Percentiles rank a stretch among this genome's conserved stretches.
Conservation (phyloP, 2,888 invertebrate genomes). For the Mythimna albipuncta region DNA sequence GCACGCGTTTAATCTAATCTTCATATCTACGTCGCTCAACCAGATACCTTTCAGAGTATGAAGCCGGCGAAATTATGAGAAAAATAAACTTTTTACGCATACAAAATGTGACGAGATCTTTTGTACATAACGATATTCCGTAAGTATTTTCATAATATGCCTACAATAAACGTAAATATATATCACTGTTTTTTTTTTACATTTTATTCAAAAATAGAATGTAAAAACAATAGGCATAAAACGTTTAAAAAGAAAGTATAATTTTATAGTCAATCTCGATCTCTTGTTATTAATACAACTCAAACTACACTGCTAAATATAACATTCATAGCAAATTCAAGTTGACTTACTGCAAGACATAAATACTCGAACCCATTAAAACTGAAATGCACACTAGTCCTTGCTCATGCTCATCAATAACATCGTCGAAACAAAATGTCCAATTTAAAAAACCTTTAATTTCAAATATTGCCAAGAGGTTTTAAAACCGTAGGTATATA, state of each 20-base stretch:
- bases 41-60: conserved; percentile 45
- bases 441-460: not conserved
- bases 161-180: not conserved
- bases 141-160: not conserved
- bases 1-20: conserved; percentile 62
- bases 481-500: conserved; percentile 19
- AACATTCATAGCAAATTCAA: not conserved
- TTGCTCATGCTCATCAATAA: conserved; percentile 27
- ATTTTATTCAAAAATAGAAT: not conserved
- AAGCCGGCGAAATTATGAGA: conserved; percentile 47
- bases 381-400: not conserved
- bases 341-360: not conserved
- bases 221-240: not conserved
- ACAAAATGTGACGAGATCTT: conserved; percentile 35
- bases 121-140: conserved; percentile 5
- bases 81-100: conserved; percentile 41
- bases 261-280: not conserved
- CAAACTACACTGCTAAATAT: not conserved
- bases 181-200: not conserved
- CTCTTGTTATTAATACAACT: not conserved
- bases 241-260: not conserved
- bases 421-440: conserved; percentile 6
- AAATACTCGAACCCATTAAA: not conserved
- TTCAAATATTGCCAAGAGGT: conserved; percentile 2
- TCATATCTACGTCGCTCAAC: conserved; percentile 54